Evolutionary conservation across 2,888 invertebrate species (phyloP).

Genomic region (Orchesella flavescens): DNA sequence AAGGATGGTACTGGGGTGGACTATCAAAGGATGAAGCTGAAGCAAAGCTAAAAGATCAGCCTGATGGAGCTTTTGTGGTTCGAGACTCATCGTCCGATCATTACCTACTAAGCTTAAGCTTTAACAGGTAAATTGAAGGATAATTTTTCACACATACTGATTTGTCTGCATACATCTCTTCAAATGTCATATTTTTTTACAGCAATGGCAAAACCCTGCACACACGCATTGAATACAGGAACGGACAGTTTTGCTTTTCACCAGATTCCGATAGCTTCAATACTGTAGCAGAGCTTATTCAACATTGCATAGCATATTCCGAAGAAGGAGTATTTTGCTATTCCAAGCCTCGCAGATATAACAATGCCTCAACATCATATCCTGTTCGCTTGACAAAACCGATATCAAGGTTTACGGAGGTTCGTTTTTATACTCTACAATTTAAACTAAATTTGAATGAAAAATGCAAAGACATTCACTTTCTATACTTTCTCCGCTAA

Average conservation of each 20-base stretch:
- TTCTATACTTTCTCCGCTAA: too few relatives aligned
- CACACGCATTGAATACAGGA: constrained; percentile 83
- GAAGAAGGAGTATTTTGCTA: constrained; percentile 83
- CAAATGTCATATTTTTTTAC: constrained; percentile 2
- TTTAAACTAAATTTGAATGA: neutral
- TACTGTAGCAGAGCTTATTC: constrained; percentile 83
- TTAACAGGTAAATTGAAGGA: constrained; percentile 76
- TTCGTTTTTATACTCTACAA: constrained; percentile 66
- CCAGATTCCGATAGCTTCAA: constrained; percentile 77
- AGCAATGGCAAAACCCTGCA: constrained; percentile 81
- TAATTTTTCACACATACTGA: neutral
- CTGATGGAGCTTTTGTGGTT: constrained; percentile 85
- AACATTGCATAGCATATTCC: constrained; percentile 83
- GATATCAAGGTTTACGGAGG: constrained; percentile 82
- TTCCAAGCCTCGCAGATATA: constrained; percentile 80
- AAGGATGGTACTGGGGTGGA: constrained; percentile 89
- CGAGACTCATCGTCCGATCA: constrained; percentile 84
- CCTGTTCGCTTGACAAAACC: constrained; percentile 84
- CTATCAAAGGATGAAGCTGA: constrained; percentile 83
- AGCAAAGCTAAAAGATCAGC: constrained; percentile 80
- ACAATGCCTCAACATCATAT: constrained; percentile 79
- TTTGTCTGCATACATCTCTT: too few relatives aligned
- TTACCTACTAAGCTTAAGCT: constrained; percentile 83
- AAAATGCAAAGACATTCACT: neutral
- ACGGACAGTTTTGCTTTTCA: constrained; percentile 79